These are phyloP conservation scores for Synanceia verrucosa DNA, from an alignment of 2,797 vertebrate species.

Conservation along the genomic window DNA sequence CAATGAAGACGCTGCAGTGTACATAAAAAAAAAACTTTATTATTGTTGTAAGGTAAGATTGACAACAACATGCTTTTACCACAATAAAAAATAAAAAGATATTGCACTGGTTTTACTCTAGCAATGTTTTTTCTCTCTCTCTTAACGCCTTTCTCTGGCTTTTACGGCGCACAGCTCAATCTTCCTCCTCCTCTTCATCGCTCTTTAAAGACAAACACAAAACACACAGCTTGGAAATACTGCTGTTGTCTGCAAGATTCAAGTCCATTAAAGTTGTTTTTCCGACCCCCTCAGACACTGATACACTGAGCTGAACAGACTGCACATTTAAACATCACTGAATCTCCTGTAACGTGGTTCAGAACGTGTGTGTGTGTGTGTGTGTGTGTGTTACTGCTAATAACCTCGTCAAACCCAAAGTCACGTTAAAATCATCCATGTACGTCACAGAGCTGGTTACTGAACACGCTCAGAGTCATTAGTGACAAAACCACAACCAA, in stretches of 20 bases:
- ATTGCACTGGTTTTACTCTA: slow-evolving; percentile 87
- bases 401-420: slow-evolving; percentile 6
- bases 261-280: background rate
- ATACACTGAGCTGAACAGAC: slow-evolving; percentile 4
- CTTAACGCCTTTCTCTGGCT: slow-evolving; percentile 35
- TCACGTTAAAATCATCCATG: background rate
- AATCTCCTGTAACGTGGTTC: background rate
- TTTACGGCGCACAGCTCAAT: slow-evolving; percentile 29
- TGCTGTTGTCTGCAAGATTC: slow-evolving; percentile 4
- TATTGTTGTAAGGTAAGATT: slow-evolving; percentile 84
- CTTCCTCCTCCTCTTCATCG: slow-evolving; percentile 27
- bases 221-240: slow-evolving; percentile 35
- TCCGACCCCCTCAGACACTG: background rate
- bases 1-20: slow-evolving; percentile 28
- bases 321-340: slow-evolving; percentile 16
- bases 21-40: slow-evolving; percentile 82
- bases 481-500: background rate
- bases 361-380: background rate
- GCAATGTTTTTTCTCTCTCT: slow-evolving; percentile 50
- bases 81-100: slow-evolving; percentile 88
- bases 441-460: background rate
- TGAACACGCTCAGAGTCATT: background rate
- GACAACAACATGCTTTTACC: slow-evolving; percentile 92
- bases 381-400: slow-evolving; percentile 4
- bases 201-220: slow-evolving; percentile 45